Conservation (phyloP, 2,113 vertebrate species). For the Myiopsitta monachus region DNA sequence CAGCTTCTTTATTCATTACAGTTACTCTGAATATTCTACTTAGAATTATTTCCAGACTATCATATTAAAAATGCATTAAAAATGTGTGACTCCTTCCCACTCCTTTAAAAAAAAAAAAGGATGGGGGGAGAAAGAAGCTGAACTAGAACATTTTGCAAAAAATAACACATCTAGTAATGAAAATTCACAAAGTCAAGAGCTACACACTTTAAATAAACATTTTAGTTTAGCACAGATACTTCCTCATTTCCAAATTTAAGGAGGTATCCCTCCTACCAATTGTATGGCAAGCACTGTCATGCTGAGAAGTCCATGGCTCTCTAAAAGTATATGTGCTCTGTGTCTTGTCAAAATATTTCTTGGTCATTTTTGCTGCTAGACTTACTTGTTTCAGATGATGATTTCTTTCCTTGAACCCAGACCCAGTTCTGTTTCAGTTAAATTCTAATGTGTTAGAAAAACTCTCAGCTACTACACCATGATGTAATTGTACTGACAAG, state of each 20-base stretch:
- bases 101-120: background rate
- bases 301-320: background rate
- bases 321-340: background rate
- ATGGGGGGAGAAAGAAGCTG: background rate
- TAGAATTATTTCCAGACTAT: constrained; percentile 32
- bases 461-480: background rate
- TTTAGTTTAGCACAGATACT: background rate
- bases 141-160: constrained; percentile 16
- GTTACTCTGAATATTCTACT: background rate
- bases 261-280: background rate
- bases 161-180: background rate
- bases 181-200: background rate
- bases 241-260: background rate
- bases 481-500: background rate
- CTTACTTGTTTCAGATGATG: background rate
- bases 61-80: constrained; percentile 1
- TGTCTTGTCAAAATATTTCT: background rate
- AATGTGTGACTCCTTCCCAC: background rate
- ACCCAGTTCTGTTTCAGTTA: background rate
- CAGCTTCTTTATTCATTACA: background rate
- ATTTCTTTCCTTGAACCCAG: background rate
- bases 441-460: background rate
- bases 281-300: background rate
- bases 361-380: background rate
- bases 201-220: background rate